Evolutionary conservation across 2,888 invertebrate genomes (phyloP), one percentile per base, ranked within the genome.

Genomic region (Philereme vetulata): DNA sequence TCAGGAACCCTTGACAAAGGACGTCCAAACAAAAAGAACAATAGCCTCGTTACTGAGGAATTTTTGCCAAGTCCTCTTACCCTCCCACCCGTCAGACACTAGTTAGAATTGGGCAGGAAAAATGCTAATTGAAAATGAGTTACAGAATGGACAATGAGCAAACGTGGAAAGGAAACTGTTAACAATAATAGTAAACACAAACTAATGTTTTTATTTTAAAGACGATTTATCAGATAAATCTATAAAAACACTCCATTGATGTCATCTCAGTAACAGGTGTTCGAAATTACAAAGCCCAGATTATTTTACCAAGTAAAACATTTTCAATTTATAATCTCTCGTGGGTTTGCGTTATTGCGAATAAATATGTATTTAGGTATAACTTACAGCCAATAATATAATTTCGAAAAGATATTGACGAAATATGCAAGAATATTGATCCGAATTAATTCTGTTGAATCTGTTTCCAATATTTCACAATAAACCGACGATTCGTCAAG

Each of bases 11-110:
- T 82, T 84, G 77, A 81, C 80, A 83, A 80, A 82, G 78, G 77
- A 81, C 74, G 72, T 69, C 80, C 80, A 85, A 85, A 86, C 84
- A 87, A 87, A 84, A 86, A 85, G 80, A 79, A 88, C 88, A 89
- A 88, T 87, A 80, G 76, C 77, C 82, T 88, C 84, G 84, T 88
- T 88, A 88, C 76, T 72, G 72, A 82, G 72, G 73, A 75, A 81
- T 82, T 83, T 83, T 82, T 81, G 78, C 81, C 79, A 77, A 77
- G 73, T 74, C 74, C 72, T 70, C 72, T 67, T 63, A 21, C 21
- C 21, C 21, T 55, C 60, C 56, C 47, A 11, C 43, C 21, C 44
- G 7, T 6, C 11, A 66, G 61, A 65, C 68, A 70, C 72, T 71
- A 68, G 70, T 72, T 75, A 68, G 70, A 55, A 51, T 35, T 48